Evolutionary conservation across 2,888 invertebrate genomes (phyloP), one percentile per base, ranked within the genome.

Genomic region (Syrista parreyssii): DNA sequence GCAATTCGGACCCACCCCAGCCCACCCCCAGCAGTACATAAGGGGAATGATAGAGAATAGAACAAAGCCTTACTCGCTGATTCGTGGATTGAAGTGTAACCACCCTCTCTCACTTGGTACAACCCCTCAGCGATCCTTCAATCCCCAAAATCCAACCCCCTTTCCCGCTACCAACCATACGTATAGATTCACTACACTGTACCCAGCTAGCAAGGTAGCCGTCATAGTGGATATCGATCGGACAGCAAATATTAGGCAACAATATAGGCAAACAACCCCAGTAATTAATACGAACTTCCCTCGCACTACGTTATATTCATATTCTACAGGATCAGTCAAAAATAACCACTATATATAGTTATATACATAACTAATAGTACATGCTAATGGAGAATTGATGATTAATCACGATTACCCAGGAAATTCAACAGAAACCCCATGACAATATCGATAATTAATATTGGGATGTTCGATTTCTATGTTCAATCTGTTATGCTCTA

Each of bases 171-270:
- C 11, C 75, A 55, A 75, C 68, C 12, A 33, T 31, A 31, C 15
- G 4, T 40, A 36, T 32, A 31, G 72, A 33, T 69, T 55, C 68
- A 55, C 71, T 36, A 75, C 68, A 77, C 23, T 31, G 11, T 71
- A 31, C 23, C 12, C 32, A 9, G 30, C 12, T 32, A 31, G 32
- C 71, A 71, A 71, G 71, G 71, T 71, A 40, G 77, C 68, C 76
- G 73, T 69, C 77, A 74, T 77, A 75, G 76, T 71, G 78, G 80
- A 81, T 85, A 86, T 86, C 82, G 86, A 88, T 86, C 85, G 85
- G 82, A 85, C 84, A 79, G 83, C 83, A 85, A 84, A 85, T 84
- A 87, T 85, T 86, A 81, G 83, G 81, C 81, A 85, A 86, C 82
- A 82, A 82, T 83, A 82, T 85, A 81, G 84, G 79, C 85, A 84